Percentiles rank a stretch among this genome's conserved stretches.
These are phyloP conservation scores for Drosophila infuscata DNA, from an alignment of 2,888 invertebrate species.

Conservation along the genomic window DNA sequence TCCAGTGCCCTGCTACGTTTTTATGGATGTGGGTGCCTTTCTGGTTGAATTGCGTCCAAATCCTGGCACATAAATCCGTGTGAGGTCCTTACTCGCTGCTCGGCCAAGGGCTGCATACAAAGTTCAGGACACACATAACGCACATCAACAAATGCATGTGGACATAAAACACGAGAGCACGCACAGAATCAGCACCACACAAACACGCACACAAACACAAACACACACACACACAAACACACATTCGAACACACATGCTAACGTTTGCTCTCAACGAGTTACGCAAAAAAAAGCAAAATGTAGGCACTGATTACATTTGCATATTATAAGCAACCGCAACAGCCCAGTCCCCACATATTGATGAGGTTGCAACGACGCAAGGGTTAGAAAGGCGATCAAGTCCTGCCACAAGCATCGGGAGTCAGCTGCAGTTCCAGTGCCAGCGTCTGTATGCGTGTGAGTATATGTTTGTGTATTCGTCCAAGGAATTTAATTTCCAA, in stretches of 20 bases:
- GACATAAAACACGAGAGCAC: conserved; percentile 60
- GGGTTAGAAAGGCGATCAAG: conserved; percentile 27
- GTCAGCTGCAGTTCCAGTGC: conserved; percentile 40
- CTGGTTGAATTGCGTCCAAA: conserved; percentile 18
- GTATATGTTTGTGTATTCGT: conserved; percentile 44
- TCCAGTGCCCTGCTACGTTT: conserved; percentile 42
- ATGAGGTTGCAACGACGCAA: conserved; percentile 54
- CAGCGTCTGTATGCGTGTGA: conserved; percentile 18
- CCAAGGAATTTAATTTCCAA: conserved; percentile 77
- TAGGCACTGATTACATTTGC: conserved; percentile 79
- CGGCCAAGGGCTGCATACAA: conserved; percentile 55
- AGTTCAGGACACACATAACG: conserved; percentile 68
- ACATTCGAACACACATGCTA: conserved; percentile 1
- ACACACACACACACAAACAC: conserved; percentile 7
- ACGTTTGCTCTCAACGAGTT: conserved; percentile 24
- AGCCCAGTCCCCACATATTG: conserved; percentile 42
- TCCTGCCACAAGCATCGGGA: conserved; percentile 20
- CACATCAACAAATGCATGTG: conserved; percentile 75
- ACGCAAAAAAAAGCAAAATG: conserved; percentile 55
- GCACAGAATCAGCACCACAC: conserved; percentile 34
- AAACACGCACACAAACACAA: conserved; percentile 11
- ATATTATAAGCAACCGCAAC: conserved; percentile 63
- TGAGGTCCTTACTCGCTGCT: conserved; percentile 24
- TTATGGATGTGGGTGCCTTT: conserved; percentile 18
- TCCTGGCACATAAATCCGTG: conserved; percentile 44